Percentiles rank a stretch among this genome's conserved stretches.
These are phyloP conservation scores for Cosmorhoe ocellata DNA, from an alignment of 2,888 invertebrate genomes.

Conservation along the genomic window DNA sequence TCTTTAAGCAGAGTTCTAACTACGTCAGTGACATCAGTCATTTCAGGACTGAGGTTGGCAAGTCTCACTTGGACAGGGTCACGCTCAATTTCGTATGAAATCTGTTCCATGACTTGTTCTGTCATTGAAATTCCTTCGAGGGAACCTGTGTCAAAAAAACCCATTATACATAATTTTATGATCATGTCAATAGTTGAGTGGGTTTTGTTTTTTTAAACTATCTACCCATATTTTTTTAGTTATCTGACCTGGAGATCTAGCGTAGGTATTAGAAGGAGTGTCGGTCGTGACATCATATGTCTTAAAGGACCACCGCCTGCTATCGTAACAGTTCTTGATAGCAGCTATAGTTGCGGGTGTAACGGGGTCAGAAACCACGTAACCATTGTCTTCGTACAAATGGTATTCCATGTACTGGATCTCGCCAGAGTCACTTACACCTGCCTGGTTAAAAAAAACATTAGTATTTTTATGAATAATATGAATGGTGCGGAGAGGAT, in stretches of 20 bases:
- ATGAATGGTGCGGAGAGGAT: too few relatives aligned
- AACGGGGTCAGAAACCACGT: conserved; percentile 78
- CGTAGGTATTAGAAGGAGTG: conserved; percentile 83
- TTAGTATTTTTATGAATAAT: too few relatives aligned
- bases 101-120: conserved; percentile 86
- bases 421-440: conserved; percentile 83
- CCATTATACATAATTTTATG: conserved; percentile 2
- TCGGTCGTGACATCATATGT: conserved; percentile 82
- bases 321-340: conserved; percentile 84
- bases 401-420: conserved; percentile 85
- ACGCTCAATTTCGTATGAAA: conserved; percentile 76
- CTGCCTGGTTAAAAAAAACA: conserved; percentile 66
- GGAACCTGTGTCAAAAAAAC: conserved; percentile 71
- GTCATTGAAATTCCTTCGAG: conserved; percentile 84
- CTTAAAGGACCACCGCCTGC: conserved; percentile 62
- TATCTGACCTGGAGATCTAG: conserved; percentile 85
- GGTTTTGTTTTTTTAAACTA: conserved; percentile 42
- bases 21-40: conserved; percentile 68
- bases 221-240: conserved; percentile 44
- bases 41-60: conserved; percentile 53
- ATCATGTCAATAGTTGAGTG: conserved; percentile 29
- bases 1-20: conserved; percentile 46
- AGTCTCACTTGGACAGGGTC: conserved; percentile 81
- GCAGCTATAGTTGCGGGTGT: conserved; percentile 47
- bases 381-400: conserved; percentile 81